phyloP scores from a whole-genome alignment of 1,140 invertebrate genomes.

The Pogonomyrmex barbatus region DNA sequence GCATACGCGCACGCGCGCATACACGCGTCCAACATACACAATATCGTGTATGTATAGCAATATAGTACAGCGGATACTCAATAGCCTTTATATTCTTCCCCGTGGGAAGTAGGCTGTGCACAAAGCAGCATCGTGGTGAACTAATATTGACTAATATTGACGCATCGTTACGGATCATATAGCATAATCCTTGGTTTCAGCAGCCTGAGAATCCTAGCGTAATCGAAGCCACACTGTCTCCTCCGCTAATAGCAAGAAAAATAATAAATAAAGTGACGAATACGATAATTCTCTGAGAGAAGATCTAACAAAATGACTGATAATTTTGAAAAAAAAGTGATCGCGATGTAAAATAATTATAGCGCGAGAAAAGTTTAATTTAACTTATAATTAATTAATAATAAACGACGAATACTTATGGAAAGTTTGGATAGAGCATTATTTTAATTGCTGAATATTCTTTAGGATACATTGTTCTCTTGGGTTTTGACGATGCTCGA shows the following conservation, averaged over 20 bases:
- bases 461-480: background rate
- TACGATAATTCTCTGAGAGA: background rate
- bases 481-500: background rate
- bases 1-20: background rate
- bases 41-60: background rate
- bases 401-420: background rate
- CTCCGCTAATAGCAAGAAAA: slow-evolving; percentile 10
- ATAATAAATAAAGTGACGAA: background rate
- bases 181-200: slow-evolving; percentile 56
- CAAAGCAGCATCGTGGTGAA: slow-evolving; percentile 36
- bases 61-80: slow-evolving; percentile 34
- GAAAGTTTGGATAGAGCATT: background rate
- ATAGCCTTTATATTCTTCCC: slow-evolving; percentile 56
- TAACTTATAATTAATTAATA: background rate
- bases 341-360: background rate
- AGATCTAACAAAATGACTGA: background rate
- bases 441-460: background rate
- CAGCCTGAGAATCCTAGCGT: slow-evolving; percentile 37
- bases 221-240: slow-evolving; percentile 30
- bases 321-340: background rate
- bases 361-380: background rate
- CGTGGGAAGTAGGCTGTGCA: slow-evolving; percentile 55
- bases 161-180: slow-evolving; percentile 56
- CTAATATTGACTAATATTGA: slow-evolving; percentile 66
- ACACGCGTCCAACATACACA: background rate